phyloP scores from a whole-genome alignment of 2,113 vertebrate species.

The Psephotus haematonotus region DNA sequence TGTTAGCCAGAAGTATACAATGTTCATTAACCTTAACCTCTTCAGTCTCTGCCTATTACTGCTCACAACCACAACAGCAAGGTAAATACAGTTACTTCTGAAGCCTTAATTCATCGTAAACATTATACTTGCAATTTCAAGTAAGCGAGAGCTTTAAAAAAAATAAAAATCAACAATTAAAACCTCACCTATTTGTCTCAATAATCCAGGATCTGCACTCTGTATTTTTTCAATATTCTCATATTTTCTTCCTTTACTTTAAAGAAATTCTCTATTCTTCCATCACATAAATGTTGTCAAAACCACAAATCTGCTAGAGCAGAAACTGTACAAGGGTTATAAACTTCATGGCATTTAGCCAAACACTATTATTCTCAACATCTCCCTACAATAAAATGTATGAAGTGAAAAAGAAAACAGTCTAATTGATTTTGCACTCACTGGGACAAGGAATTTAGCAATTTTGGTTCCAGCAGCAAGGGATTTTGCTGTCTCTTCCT shows the following conservation, averaged over 20 bases:
- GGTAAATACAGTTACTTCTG: neutral
- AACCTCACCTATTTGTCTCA: neutral
- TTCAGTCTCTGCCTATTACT: neutral
- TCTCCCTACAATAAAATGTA: neutral
- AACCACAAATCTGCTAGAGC: neutral
- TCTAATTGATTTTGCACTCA: slow-evolving; percentile 64
- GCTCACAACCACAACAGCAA: neutral
- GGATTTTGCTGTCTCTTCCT: slow-evolving; percentile 83
- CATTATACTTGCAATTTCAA: neutral
- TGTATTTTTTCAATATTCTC: neutral
- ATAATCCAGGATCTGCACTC: neutral
- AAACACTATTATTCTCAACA: neutral
- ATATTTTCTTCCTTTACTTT: neutral
- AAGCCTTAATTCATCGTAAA: neutral
- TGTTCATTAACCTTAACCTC: neutral
- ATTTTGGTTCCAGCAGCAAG: slow-evolving; percentile 87
- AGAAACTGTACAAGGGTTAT: neutral
- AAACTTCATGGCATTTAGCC: neutral
- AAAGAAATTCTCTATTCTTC: neutral
- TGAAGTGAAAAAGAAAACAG: neutral
- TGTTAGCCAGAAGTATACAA: neutral
- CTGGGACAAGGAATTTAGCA: slow-evolving; percentile 80
- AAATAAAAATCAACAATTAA: neutral
- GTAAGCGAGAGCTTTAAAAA: neutral
- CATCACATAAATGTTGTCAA: neutral